Evolutionary conservation across 2,113 vertebrate genomes (phyloP).

Genomic region (Aleadryas rufinucha): DNA sequence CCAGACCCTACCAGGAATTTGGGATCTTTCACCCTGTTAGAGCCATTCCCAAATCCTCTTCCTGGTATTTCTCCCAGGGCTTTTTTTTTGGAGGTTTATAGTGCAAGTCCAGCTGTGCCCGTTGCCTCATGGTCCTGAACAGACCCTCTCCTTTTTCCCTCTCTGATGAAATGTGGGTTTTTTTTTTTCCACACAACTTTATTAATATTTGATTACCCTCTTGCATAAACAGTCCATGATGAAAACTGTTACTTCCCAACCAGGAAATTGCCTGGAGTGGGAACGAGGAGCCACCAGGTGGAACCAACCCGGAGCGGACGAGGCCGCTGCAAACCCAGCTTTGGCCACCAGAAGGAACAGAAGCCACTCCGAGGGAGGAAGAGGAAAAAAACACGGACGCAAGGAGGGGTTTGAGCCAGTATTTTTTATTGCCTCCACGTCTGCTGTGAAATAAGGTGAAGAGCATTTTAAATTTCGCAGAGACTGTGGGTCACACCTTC

Average conservation of each 20-base stretch:
- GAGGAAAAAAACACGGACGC: not conserved
- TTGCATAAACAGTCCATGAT: fast-evolving
- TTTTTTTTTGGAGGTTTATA: not conserved
- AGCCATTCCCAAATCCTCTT: not conserved
- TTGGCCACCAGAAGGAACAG: not conserved
- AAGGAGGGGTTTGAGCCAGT: not conserved
- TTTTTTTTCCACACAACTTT: not conserved
- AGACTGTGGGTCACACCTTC: not conserved
- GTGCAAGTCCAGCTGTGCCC: not conserved
- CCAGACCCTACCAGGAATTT: not conserved
- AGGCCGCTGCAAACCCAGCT: not conserved
- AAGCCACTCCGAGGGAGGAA: not conserved
- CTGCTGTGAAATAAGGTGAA: not conserved
- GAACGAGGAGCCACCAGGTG: not conserved
- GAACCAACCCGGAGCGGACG: not conserved
- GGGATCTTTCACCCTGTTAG: fast-evolving
- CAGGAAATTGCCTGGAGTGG: not conserved
- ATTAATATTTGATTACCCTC: not conserved
- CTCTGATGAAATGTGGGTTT: not conserved
- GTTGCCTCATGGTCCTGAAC: fast-evolving
- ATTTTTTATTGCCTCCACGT: conserved; percentile 7
- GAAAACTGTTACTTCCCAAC: not conserved
- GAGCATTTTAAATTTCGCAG: not conserved
- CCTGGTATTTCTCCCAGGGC: not conserved
- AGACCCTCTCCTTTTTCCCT: not conserved